These are phyloP conservation scores for Pterocles orientalis DNA, from an alignment of 2,113 vertebrate genomes.

Conservation along the genomic window DNA sequence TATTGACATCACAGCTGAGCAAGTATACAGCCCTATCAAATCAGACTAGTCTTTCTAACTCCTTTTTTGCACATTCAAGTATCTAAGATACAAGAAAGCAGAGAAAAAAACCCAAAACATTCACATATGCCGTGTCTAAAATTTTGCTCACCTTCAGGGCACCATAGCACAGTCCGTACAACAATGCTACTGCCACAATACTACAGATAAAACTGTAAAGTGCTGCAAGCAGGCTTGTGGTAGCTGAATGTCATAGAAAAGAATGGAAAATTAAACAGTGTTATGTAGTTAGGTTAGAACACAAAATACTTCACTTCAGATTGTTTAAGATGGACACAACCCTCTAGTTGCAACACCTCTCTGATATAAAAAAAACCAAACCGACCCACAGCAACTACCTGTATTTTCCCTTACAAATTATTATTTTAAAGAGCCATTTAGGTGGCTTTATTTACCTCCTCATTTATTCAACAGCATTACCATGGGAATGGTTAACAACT, in stretches of 20 bases:
- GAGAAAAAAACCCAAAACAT: neutral
- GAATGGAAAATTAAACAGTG: neutral
- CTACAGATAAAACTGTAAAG: conserved; percentile 95
- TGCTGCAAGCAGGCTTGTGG: conserved; percentile 94
- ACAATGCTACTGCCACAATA: conserved; percentile 89
- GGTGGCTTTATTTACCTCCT: neutral
- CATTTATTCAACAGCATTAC: neutral
- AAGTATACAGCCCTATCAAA: neutral
- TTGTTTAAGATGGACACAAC: neutral
- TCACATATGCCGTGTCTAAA: neutral
- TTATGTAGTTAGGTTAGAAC: neutral
- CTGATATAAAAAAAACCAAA: neutral
- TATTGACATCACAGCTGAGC: neutral
- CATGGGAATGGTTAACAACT: neutral
- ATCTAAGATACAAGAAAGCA: neutral
- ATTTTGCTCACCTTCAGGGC: conserved; percentile 88
- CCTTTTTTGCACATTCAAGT: neutral
- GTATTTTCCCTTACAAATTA: neutral
- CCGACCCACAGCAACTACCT: neutral
- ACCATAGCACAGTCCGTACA: conserved; percentile 96
- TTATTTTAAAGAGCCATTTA: neutral
- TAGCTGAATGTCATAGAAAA: conserved; percentile 75
- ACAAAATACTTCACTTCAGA: neutral
- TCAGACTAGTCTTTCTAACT: neutral
- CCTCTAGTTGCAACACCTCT: neutral